Base-by-base conservation (phyloP, 2,113 vertebrate genomes). In the Elephantulus edwardii region DNA sequence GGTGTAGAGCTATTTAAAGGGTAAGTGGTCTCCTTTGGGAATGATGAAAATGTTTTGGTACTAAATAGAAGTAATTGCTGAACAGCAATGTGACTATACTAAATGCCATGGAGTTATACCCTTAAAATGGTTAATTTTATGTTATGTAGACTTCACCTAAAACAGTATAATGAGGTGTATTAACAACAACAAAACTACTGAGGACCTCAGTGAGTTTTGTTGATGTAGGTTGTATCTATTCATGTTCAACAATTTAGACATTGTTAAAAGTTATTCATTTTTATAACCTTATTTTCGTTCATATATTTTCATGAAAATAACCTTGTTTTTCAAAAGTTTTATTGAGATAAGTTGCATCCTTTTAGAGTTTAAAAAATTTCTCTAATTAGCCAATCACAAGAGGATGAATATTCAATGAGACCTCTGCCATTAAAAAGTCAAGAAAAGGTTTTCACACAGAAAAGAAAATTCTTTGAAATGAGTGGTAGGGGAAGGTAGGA, bases 221-320 rank as follows among this genome's bases (percentile, higher is more conserved):
- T 89, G 44, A n/a, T 42, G 8, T 71, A 13, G 33, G 5, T 94
- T 83, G 46, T 76, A 78, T 56, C 28, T 83, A 17, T 26, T 54
- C 11, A 14, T 79, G 22, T 74, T 93, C 68, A 50, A 38, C 17
- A 40, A 64, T 77, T 89, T 60, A 89, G 40, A 92, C 30, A 70
- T 60, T 44, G n/a, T n/a, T n/a, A n/a, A n/a, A n/a, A n/a, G n/a
- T n/a, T n/a, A n/a, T n/a, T n/a, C n/a, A n/a, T n/a, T n/a, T n/a
- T n/a, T n/a, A n/a, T n/a, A n/a, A n/a, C n/a, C 84, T 77, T 92
- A 78, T 35, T 17, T 56, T 79, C 83, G 68, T 74, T 42, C 50
- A 91, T 88, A 68, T 72, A 74, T 89, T 83, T 86, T 42, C 60
- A 81, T 82, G 50, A 90, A 89, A 75, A 89, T 58, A 94, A 50